Evolutionary conservation across 2,797 vertebrate genomes (phyloP), one percentile per base, ranked within the genome.

Genomic region (Sebastes glaucus): DNA sequence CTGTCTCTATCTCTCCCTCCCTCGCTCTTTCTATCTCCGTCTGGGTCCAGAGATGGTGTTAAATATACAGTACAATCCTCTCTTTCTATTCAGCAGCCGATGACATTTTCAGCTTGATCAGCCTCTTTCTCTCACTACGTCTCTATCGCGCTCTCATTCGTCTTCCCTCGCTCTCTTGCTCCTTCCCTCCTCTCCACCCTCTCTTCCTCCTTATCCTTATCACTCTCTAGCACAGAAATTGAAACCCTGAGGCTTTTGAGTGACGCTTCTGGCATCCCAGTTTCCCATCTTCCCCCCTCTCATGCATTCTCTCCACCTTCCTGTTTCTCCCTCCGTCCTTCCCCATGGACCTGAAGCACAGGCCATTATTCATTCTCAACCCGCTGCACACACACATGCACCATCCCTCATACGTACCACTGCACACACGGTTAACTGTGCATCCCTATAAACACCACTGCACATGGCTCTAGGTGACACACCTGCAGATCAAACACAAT

Each of bases 41-140:
- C 81, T 81, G 46, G 60, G 28, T 88, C 80, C 81, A 83, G 83
- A 87, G 68, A 90, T 65, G 67, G 77, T 84, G 81, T 76, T 89
- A 60, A 88, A 81, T 84, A 79, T 83, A 77, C 74, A 62, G 71
- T 18, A 30, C 78, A 66, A 14, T 77, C 49, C n/a, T 65, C 59
- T 73, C 68, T 80, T 79, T 79, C 72, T 62, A 69, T 75, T 78
- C 63, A 78, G 22, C n/a, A 71, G 23, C 22, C 30, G 53, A 75
- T 85, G 87, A 87, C 72, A 84, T 88, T 88, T 91, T 85, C 83
- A 71, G 85, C 79, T 72, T 62, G 67, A 86, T 87, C 65, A 80
- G 76, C 71, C 85, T 82, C 84, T 80, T 81, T 74, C 64, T 85
- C 70, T 57, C 67, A 59, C 46, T 81, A n/a, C 2, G 3, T 64